Evolutionary conservation across 2,113 vertebrate species (phyloP), one percentile per base, ranked within the genome.

Genomic region (Emydura subglobosa): DNA sequence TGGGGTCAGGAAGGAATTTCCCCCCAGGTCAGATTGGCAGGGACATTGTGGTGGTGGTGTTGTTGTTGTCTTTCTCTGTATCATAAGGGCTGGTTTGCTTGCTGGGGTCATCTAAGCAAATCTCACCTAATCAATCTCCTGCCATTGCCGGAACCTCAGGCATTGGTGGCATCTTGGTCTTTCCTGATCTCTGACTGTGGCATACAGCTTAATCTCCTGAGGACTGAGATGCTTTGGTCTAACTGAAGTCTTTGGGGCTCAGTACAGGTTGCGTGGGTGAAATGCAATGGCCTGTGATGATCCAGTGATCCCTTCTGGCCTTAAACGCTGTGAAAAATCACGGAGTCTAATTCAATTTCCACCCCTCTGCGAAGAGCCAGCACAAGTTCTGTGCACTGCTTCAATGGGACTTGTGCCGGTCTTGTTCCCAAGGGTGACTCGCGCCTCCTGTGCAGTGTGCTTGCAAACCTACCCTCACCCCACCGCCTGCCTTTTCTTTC

Each of bases 321-420:
- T 49, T 87, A 49, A 47, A 50, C 49, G 83, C 72, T 87, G 2
- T 74, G 50, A 19, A 10, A 10, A 80, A 17, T 0, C 11, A 90
- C 8, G 57, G 2, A 39, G 9, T 1, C 0, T 1, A 17, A 0
- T 61, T 89, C 74, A 78, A 14, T 27, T 4, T 47, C 42, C 74
- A 78, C 1, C 25, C 42, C 42, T 47, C 42, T 47, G 74, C 5
- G 47, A 47, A 42, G 42, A 78, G 42, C 6, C 42, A 29, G 42
- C 3, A 3, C 42, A 78, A 29, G 11, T 21, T 21, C 65, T 39
- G n/a, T 21, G n/a, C 42, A 14, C 74, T 27, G 22, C 42, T 78
- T 47, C 27, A 44, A 44, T 13, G 12, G 42, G 25, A 44, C 25
- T 78, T 29, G 13, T 25, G 39, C 42, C 22, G 4, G 21, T 29